Evolutionary conservation across 2,888 invertebrate genomes (phyloP), one percentile per base, ranked within the genome.

Genomic region (Polietes domitor): DNA sequence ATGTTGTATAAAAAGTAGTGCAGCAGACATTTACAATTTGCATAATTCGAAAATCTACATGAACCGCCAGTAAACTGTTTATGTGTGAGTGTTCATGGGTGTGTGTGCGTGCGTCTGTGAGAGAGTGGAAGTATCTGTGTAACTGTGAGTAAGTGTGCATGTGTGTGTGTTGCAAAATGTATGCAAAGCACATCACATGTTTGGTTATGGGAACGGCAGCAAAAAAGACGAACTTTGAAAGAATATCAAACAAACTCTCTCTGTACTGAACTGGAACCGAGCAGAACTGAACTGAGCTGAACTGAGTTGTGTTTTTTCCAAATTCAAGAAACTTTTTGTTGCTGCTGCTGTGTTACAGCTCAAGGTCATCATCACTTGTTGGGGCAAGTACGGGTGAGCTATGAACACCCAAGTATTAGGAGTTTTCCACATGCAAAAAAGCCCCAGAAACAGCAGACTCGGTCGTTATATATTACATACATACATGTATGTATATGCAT

Each of bases 361-460:
- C 84, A 84, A 84, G 84, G 84, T 84, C 84, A 81, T 73, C 84
- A 81, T 73, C 84, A 81, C 76, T 81, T 78, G 80, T 76, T 68
- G 83, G 75, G 55, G 73, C 75, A 43, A 21, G 15, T 58, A 21
- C 19, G 2, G 21, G 19, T 9, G 37, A 17, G 17, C 17, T 17
- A 28, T 10, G 41, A n/a, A 19, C n/a, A n/a, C n/a, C 9, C 37
- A 41, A 68, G 21, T 43, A 21, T 68, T 68, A 24, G 68, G 68
- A 68, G 41, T 68, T 68, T 41, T 43, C 12, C 68, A 68, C 41
- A 24, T 19, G 24, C 21, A 12, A 41, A 68, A 68, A 61, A 32
- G 15, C 26, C 6, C 1, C 2, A 21, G 26, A 28, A 61, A 58
- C 55, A 55, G 15, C 61, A 28, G 32, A n/a, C n/a, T n/a, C 63